Conservation (phyloP, 2,888 invertebrate species). For the Ypsolopha sequella region DNA sequence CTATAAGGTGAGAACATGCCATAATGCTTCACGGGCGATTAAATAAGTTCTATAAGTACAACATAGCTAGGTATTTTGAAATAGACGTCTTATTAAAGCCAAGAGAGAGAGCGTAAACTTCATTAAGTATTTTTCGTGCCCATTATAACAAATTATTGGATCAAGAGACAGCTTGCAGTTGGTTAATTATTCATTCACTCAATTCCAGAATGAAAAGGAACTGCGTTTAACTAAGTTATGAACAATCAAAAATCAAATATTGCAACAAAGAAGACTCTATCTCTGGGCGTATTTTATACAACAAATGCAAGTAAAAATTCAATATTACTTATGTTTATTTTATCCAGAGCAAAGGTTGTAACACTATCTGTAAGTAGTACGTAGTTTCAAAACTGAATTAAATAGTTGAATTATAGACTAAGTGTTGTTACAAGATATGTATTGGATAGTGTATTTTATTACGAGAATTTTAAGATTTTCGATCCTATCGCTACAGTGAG, state of each 20-base stretch:
- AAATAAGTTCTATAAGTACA: background rate
- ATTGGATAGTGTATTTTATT: background rate
- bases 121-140: too few relatives aligned
- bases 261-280: too few relatives aligned
- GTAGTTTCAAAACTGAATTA: background rate
- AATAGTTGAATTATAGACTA: background rate
- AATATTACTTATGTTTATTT: background rate
- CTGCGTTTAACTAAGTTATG: too few relatives aligned
- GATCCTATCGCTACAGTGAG: slow-evolving; percentile 31
- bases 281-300: too few relatives aligned
- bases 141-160: too few relatives aligned
- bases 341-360: background rate
- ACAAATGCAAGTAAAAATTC: background rate
- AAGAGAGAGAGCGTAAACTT: background rate
- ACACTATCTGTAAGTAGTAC: background rate
- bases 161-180: too few relatives aligned
- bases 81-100: background rate
- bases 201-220: too few relatives aligned
- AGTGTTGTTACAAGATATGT: background rate
- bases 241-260: too few relatives aligned
- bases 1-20: background rate
- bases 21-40: background rate
- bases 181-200: too few relatives aligned
- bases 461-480: background rate
- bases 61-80: background rate